Conservation (phyloP, 1,140 invertebrate genomes). For the Sesamia nonagrioides region DNA sequence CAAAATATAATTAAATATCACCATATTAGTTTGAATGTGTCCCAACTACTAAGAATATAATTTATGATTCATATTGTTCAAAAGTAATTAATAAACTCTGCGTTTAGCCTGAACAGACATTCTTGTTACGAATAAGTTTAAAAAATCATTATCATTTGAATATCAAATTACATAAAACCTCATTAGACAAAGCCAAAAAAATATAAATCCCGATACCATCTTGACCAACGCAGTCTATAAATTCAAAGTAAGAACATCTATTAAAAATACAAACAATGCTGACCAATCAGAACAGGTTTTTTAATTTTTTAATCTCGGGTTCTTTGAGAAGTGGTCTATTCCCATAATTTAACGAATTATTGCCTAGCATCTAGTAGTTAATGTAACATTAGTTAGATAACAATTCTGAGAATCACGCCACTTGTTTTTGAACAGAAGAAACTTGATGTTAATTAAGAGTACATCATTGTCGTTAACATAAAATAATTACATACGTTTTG, state of each 20-base stretch:
- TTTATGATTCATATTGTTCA: background rate
- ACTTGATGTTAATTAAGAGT: slow-evolving; percentile 74
- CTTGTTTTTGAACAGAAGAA: slow-evolving; percentile 53
- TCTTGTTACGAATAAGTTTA: slow-evolving; percentile 8
- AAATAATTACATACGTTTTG: slow-evolving; percentile 62
- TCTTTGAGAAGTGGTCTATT: slow-evolving; percentile 58
- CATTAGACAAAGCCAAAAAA: slow-evolving; percentile 38
- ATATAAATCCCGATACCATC: slow-evolving; percentile 15
- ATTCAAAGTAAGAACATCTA: slow-evolving; percentile 35
- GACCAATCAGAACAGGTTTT: slow-evolving; percentile 37
- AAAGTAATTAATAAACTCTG: background rate
- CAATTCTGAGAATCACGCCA: slow-evolving; percentile 78
- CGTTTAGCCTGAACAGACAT: background rate
- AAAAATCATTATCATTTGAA: slow-evolving; percentile 37
- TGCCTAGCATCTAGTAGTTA: slow-evolving; percentile 66
- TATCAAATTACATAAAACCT: slow-evolving; percentile 47
- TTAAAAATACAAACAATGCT: slow-evolving; percentile 35
- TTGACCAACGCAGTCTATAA: slow-evolving; percentile 47
- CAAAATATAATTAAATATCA: background rate
- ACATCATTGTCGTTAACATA: slow-evolving; percentile 61
- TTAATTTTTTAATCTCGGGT: slow-evolving; percentile 42
- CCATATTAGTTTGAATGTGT: background rate
- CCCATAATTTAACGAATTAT: slow-evolving; percentile 72
- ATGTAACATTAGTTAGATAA: slow-evolving; percentile 75
- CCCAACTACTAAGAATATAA: background rate